A percentile compares a stretch with the other conserved stretches of the same genome.
Evolutionary conservation across 1,140 invertebrate genomes (phyloP).

Genomic region (Steinernema khuongi): DNA sequence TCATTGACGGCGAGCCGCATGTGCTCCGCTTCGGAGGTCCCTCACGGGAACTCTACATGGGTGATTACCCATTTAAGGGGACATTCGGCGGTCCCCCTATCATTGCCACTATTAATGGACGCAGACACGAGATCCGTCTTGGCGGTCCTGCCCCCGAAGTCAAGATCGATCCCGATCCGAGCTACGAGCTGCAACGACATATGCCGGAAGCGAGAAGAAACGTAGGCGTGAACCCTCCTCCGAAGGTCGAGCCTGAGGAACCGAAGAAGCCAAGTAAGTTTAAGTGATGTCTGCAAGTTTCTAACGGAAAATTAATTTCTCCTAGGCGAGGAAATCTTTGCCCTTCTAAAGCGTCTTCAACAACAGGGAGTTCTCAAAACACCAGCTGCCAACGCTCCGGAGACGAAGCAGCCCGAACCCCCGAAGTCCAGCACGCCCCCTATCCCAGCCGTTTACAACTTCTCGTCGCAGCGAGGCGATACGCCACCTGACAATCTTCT

Average conservation of each 20-base stretch:
- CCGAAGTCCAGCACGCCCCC: slow-evolving; percentile 11
- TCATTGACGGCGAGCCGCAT: slow-evolving; percentile 61
- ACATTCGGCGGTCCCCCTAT: slow-evolving; percentile 87
- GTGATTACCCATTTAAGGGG: slow-evolving; percentile 77
- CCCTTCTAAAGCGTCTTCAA: slow-evolving; percentile 28
- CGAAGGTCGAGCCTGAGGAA: slow-evolving; percentile 8
- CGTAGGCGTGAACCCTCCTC: slow-evolving; percentile 20
- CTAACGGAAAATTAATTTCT: background rate
- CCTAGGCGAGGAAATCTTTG: background rate
- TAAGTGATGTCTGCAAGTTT: slow-evolving; percentile 27
- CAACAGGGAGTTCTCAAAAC: slow-evolving; percentile 27
- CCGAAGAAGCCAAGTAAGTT: slow-evolving; percentile 29
- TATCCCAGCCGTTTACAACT: slow-evolving; percentile 3
- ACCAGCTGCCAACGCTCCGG: slow-evolving; percentile 21
- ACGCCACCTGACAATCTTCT: slow-evolving; percentile 21
- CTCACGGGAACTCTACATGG: slow-evolving; percentile 81
- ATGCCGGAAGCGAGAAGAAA: slow-evolving; percentile 39
- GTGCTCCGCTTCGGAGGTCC: slow-evolving; percentile 81
- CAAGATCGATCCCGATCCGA: slow-evolving; percentile 61
- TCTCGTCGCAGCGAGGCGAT: slow-evolving; percentile 9
- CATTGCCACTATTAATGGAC: slow-evolving; percentile 71
- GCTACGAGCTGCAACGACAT: slow-evolving; percentile 51
- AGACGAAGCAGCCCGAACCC: background rate
- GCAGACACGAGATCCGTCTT: slow-evolving; percentile 75
- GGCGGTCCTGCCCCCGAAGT: slow-evolving; percentile 72